Percentiles rank a stretch among this genome's conserved stretches.
phyloP scores from a whole-genome alignment of 2,797 vertebrate genomes.

The Neosalanx taihuensis region DNA sequence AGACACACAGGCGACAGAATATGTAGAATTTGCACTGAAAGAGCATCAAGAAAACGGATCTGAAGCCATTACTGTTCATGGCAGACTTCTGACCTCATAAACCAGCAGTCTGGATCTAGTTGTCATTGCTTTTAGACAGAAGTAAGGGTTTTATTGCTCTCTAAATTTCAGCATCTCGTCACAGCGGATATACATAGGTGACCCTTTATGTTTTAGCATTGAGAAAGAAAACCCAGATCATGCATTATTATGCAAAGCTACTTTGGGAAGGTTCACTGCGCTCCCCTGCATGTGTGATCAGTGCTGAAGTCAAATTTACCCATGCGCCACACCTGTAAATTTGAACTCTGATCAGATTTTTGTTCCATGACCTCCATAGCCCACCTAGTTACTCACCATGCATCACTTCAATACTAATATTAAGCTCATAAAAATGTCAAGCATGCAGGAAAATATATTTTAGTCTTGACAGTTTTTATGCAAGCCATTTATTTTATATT shows the following conservation, averaged over 20 bases:
- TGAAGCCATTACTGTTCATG: not conserved
- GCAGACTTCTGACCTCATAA: not conserved
- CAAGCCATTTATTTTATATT: not conserved
- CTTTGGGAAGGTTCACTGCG: slow-evolving; percentile 67
- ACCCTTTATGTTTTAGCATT: too few species aligned
- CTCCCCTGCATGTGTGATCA: slow-evolving; percentile 33
- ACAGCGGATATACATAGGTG: too few species aligned
- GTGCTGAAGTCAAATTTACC: slow-evolving; percentile 40
- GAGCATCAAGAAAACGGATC: not conserved
- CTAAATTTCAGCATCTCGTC: too few species aligned
- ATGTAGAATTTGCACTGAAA: not conserved
- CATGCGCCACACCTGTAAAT: slow-evolving; percentile 29
- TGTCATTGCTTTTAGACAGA: not conserved
- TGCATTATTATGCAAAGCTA: slow-evolving; percentile 36
- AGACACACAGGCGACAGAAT: too few species aligned
- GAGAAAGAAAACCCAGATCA: slow-evolving; percentile 48
- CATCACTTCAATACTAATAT: not conserved
- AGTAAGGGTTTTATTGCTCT: too few species aligned
- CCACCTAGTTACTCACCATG: slow-evolving; percentile 35
- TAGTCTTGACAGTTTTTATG: not conserved
- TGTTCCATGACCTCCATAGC: slow-evolving; percentile 42
- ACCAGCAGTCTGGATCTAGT: not conserved
- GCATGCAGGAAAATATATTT: not conserved
- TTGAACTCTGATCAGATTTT: slow-evolving; percentile 39
- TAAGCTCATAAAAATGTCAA: not conserved